These are phyloP conservation scores for Leptarthrus brevirostris DNA, from an alignment of 2,888 invertebrate genomes.

Conservation along the genomic window DNA sequence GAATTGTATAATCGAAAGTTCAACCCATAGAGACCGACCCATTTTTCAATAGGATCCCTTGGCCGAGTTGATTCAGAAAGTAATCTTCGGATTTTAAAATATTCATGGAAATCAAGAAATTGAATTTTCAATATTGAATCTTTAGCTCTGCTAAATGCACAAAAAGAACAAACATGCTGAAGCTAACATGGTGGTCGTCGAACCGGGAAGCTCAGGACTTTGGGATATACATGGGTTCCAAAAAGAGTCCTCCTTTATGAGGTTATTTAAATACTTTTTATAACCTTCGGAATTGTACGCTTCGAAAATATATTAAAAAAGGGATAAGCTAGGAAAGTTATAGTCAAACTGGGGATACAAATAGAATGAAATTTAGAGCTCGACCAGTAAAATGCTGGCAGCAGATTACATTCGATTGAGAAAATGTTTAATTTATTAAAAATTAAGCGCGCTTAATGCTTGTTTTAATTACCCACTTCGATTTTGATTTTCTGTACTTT, in stretches of 20 bases:
- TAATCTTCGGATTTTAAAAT: conserved; percentile 30
- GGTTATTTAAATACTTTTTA: conserved; percentile 22
- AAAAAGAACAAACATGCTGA: conserved; percentile 21
- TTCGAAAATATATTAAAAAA: neutral
- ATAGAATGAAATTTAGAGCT: too few relatives aligned
- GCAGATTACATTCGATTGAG: neutral
- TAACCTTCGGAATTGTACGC: neutral
- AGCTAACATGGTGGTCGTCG: too few relatives aligned
- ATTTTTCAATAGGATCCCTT: too few relatives aligned
- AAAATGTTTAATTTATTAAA: too few relatives aligned
- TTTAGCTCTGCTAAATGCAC: conserved; percentile 28
- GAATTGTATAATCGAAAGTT: neutral
- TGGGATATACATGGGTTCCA: conserved; percentile 11
- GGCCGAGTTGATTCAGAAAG: neutral
- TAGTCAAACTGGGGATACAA: too few relatives aligned
- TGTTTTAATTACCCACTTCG: too few relatives aligned
- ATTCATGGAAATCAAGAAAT: conserved; percentile 40
- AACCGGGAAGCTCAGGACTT: neutral
- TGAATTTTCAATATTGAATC: conserved; percentile 41
- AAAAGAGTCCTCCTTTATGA: conserved; percentile 5
- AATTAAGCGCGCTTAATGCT: too few relatives aligned
- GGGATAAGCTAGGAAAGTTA: too few relatives aligned
- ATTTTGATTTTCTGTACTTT: too few relatives aligned
- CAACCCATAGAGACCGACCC: neutral
- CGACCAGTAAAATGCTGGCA: neutral